phyloP scores from a whole-genome alignment of 2,888 invertebrate species.

The Chymomyza fuscimana region DNA sequence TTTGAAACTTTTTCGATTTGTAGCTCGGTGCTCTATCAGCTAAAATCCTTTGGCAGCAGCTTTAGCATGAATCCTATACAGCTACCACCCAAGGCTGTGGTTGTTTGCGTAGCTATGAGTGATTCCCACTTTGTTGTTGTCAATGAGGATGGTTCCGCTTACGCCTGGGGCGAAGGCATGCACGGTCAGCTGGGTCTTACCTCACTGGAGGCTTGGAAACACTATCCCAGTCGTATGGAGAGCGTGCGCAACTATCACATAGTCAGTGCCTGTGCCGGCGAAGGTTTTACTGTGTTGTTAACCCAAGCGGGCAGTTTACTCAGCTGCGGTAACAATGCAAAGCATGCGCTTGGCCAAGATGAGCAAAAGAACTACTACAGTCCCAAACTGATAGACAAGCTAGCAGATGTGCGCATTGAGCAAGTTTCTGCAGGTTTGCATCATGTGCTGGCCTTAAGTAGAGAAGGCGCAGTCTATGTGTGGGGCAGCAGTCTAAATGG shows the following conservation, averaged over 20 bases:
- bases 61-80: constrained; percentile 81
- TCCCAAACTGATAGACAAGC: constrained; percentile 82
- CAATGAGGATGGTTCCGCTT: constrained; percentile 83
- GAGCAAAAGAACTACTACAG: constrained; percentile 81
- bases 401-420: constrained; percentile 82
- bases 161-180: constrained; percentile 85
- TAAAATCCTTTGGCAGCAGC: constrained; percentile 81
- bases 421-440: constrained; percentile 83
- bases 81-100: constrained; percentile 81
- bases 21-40: constrained; percentile 82
- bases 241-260: constrained; percentile 83
- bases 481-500: constrained; percentile 84
- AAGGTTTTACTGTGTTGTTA: constrained; percentile 85
- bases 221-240: constrained; percentile 83
- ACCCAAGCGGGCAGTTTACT: constrained; percentile 85
- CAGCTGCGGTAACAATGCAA: constrained; percentile 84
- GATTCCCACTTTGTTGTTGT: constrained; percentile 82
- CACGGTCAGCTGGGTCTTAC: constrained; percentile 85
- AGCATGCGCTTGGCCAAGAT: constrained; percentile 84
- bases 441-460: constrained; percentile 84
- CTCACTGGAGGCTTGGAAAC: constrained; percentile 80
- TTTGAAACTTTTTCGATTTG: background rate
- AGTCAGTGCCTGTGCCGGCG: constrained; percentile 83
- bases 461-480: constrained; percentile 83
- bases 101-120: constrained; percentile 82